Evolutionary conservation across 2,113 vertebrate genomes (phyloP).

Genomic region (Hymenochirus boettgeri): DNA sequence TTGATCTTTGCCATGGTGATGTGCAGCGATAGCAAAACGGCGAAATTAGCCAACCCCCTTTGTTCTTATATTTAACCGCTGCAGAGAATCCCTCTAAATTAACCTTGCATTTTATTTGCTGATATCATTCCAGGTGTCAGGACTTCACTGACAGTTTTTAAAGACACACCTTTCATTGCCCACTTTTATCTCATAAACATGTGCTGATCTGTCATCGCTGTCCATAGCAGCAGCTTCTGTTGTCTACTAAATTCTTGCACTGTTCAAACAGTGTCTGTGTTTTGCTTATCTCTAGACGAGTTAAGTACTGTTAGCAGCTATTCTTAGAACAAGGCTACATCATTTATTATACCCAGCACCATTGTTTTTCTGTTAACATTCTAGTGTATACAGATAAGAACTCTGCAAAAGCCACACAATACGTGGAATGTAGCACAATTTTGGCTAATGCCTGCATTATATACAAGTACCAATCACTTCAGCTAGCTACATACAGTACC

Average conservation of each 20-base stretch:
- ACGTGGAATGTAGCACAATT: no score
- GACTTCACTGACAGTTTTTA: conserved; percentile 4
- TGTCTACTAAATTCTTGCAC: conserved; percentile 7
- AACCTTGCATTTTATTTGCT: neutral
- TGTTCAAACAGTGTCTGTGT: neutral
- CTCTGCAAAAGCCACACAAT: no score
- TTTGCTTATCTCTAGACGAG: neutral
- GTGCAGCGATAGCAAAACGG: no score
- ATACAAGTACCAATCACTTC: no score
- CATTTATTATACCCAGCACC: neutral
- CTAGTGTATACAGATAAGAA: no score
- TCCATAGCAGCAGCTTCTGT: neutral
- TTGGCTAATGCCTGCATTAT: no score
- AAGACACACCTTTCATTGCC: neutral
- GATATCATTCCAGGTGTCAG: neutral
- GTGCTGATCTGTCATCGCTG: conserved; percentile 9
- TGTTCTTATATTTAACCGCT: no score
- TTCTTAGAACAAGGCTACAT: conserved; percentile 14
- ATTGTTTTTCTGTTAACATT: no score
- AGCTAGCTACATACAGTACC: no score
- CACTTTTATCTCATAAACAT: conserved; percentile 19
- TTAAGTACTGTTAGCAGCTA: conserved; percentile 3
- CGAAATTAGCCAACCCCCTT: no score
- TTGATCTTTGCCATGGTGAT: no score
- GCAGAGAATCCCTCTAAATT: no score